Evolutionary conservation across 2,797 vertebrate species (phyloP).

Genomic region (Siniperca obscura): DNA sequence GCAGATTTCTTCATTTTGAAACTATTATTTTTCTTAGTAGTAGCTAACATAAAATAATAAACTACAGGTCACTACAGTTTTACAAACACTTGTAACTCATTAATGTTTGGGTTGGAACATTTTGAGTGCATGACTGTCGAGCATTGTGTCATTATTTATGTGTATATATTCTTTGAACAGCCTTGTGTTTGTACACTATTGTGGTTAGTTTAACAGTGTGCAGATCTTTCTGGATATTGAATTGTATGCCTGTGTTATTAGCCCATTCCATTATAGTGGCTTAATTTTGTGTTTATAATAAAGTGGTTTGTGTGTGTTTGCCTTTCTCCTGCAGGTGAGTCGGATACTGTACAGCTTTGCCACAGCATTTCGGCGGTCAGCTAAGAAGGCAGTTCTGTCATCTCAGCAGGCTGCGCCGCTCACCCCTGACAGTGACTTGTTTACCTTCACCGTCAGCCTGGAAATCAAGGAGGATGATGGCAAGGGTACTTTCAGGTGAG

Average conservation of each 20-base stretch:
- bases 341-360: constrained; percentile 98
- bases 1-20: not conserved
- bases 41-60: not conserved
- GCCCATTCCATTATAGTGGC: not conserved
- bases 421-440: constrained; percentile 97
- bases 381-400: constrained; percentile 90
- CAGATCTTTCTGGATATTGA: not conserved
- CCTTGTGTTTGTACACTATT: not conserved
- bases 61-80: not conserved
- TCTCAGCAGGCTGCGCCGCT: constrained; percentile 88
- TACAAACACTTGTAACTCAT: not conserved
- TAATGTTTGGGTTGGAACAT: not conserved
- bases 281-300: not conserved
- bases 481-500: constrained; percentile 97
- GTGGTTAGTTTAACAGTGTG: not conserved
- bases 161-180: not conserved
- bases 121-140: no score
- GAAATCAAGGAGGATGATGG: constrained; percentile 99
- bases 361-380: constrained; percentile 96
- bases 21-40: not conserved
- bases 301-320: constrained; percentile 3
- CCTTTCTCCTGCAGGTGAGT: constrained; percentile 88
- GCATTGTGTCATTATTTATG: no score
- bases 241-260: not conserved
- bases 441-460: constrained; percentile 96